Conservation (phyloP, 2,888 invertebrate genomes). For the Acrobasis repandana region DNA sequence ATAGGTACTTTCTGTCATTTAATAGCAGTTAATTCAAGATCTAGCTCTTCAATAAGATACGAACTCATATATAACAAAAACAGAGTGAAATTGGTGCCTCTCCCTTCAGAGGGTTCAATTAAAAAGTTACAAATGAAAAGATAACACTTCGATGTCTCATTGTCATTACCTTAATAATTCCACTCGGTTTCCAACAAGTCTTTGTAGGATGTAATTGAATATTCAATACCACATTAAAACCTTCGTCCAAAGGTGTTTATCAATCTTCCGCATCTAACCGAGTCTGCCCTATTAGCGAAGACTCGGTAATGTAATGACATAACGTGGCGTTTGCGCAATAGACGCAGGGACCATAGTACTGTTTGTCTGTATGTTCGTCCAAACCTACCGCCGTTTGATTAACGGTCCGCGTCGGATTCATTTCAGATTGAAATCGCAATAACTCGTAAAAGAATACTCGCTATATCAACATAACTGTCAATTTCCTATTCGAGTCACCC, state of each 20-base stretch:
- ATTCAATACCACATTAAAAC: constrained; percentile 6
- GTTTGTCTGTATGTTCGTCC: constrained; percentile 31
- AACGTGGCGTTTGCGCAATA: constrained; percentile 34
- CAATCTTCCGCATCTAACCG: constrained; percentile 6
- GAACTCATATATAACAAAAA: no score
- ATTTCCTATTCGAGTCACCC: constrained; percentile 25
- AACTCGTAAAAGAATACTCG: constrained; percentile 33
- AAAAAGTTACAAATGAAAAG: not conserved
- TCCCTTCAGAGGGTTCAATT: not conserved
- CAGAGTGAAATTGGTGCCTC: not conserved
- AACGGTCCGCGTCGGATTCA: constrained; percentile 43
- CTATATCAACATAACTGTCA: constrained; percentile 36
- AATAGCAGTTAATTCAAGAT: no score
- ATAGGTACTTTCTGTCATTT: no score
- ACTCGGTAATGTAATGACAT: constrained; percentile 33
- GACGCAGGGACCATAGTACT: constrained; percentile 19
- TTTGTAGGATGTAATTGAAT: constrained; percentile 18
- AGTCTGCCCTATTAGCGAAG: constrained; percentile 28
- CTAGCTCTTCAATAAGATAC: no score
- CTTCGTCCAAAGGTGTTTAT: constrained; percentile 15
- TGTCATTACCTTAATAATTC: constrained; percentile 11
- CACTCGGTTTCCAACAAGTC: not conserved
- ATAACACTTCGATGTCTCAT: constrained; percentile 6
- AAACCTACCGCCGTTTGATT: constrained; percentile 41
- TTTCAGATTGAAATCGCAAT: constrained; percentile 34